A percentile compares a stretch with the other conserved stretches of the same genome.
These are phyloP conservation scores for Micronycteris hirsuta DNA, from an alignment of 2,113 vertebrate genomes.

Conservation along the genomic window DNA sequence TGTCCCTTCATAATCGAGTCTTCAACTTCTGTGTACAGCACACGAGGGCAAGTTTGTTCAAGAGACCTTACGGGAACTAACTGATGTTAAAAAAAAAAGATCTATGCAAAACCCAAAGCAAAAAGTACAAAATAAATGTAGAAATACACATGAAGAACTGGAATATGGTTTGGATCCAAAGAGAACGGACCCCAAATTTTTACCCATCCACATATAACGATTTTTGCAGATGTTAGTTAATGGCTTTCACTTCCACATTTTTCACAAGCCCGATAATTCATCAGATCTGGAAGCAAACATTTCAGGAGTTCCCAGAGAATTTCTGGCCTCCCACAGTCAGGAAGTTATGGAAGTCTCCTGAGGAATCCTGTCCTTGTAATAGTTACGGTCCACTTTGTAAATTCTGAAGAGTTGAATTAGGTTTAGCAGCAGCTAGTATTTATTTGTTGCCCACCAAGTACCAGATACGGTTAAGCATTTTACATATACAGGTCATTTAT, in stretches of 20 bases:
- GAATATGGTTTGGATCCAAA: neutral
- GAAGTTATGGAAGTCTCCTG: slow-evolving; percentile 60
- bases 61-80: neutral
- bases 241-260: slow-evolving; percentile 64
- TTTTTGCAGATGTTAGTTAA: slow-evolving; percentile 58
- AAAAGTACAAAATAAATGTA: neutral
- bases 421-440: slow-evolving; percentile 14
- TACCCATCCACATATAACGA: neutral
- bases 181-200: neutral
- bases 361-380: slow-evolving; percentile 51
- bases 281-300: slow-evolving; percentile 47
- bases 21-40: neutral
- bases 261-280: slow-evolving; percentile 49
- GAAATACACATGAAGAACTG: neutral
- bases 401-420: slow-evolving; percentile 43
- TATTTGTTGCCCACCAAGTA: neutral
- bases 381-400: neutral
- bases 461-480: neutral
- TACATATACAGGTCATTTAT: neutral
- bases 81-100: neutral
- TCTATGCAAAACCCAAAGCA: neutral
- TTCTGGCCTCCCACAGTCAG: slow-evolving; percentile 56
- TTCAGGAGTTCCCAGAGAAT: slow-evolving; percentile 57
- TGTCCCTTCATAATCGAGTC: neutral
- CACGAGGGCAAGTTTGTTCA: neutral